phyloP scores from a whole-genome alignment of 2,113 vertebrate species.

The Prionailurus bengalensis region DNA sequence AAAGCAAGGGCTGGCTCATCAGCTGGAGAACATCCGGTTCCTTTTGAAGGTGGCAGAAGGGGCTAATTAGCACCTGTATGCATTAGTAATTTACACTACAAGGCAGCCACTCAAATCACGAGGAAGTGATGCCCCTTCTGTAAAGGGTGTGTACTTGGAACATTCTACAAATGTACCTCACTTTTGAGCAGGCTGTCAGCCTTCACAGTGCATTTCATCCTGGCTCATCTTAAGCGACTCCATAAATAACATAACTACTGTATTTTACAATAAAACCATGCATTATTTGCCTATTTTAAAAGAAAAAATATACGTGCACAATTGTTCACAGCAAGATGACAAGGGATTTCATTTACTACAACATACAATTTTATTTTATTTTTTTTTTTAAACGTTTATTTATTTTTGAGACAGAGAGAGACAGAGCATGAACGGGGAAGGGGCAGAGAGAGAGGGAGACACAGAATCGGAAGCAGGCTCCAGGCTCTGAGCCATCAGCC shows the following conservation, averaged over 20 bases:
- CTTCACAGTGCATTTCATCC: background rate
- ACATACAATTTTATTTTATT: background rate
- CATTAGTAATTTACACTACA: background rate
- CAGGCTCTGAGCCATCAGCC: too few relatives aligned
- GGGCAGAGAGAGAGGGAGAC: too few relatives aligned
- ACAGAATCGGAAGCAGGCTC: too few relatives aligned
- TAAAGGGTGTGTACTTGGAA: background rate
- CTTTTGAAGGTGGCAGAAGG: background rate
- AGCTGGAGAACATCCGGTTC: background rate
- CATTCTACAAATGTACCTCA: background rate
- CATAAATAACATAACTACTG: background rate
- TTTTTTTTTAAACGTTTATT: too few relatives aligned
- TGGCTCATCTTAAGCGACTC: conserved; percentile 25
- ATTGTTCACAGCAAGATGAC: background rate
- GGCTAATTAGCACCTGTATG: background rate
- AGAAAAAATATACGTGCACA: background rate
- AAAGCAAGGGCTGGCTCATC: background rate
- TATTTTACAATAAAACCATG: conserved; percentile 44
- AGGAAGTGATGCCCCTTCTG: background rate
- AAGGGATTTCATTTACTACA: conserved; percentile 46
- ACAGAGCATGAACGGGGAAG: too few relatives aligned
- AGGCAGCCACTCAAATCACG: background rate
- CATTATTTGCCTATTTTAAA: background rate
- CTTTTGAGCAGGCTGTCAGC: background rate
- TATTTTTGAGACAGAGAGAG: too few relatives aligned